Evolutionary conservation across 2,113 vertebrate species (phyloP).

Genomic region (Rhinolophus ferrumequinum): DNA sequence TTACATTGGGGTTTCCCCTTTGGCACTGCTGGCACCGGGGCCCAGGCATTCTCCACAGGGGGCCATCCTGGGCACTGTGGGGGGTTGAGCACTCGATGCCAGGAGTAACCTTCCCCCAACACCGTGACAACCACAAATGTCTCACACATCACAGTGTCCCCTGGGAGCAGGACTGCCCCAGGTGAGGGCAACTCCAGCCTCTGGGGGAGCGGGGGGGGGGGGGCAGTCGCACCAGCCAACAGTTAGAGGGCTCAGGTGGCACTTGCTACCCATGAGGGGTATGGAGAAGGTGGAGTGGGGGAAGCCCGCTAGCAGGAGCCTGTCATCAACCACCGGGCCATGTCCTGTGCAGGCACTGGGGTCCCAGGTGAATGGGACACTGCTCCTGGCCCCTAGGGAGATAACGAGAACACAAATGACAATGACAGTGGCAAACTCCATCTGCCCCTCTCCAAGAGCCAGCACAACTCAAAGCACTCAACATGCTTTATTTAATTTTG

Average conservation of each 20-base stretch:
- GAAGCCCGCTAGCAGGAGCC: not conserved
- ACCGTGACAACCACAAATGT: not conserved
- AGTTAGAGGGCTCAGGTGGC: too few species aligned
- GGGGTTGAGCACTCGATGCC: not conserved
- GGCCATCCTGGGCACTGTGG: accelerated
- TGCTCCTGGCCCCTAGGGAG: not conserved
- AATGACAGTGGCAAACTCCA: not conserved
- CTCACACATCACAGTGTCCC: too few species aligned
- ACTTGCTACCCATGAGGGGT: not conserved
- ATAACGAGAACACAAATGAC: not conserved
- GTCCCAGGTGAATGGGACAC: accelerated
- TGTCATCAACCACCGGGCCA: not conserved
- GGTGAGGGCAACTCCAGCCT: not conserved
- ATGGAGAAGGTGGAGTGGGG: not conserved
- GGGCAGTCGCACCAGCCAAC: not conserved
- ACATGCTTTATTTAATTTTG: not conserved
- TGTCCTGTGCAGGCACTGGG: accelerated
- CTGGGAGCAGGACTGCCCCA: too few species aligned
- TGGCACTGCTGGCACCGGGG: not conserved
- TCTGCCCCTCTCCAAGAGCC: not conserved
- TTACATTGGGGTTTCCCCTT: accelerated
- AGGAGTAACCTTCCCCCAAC: not conserved
- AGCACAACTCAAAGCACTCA: not conserved
- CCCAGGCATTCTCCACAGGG: not conserved
- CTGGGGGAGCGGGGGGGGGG: not conserved